Conservation (phyloP, 2,888 invertebrate genomes). For the Lasiommata megera region DNA sequence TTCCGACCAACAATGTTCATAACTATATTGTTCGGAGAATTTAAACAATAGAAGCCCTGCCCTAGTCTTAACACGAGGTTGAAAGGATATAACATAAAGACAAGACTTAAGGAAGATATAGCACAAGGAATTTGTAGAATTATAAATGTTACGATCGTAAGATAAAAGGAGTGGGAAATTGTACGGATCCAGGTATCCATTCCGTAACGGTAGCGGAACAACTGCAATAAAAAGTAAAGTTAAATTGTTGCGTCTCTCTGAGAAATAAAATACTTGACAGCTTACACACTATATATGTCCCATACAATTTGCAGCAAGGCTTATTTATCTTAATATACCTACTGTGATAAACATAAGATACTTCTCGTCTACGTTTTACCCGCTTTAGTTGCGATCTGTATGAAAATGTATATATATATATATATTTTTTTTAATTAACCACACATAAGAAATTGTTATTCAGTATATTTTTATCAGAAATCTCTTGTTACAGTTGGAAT, state of each 20-base stretch:
- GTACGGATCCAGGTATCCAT: background rate
- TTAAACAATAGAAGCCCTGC: background rate
- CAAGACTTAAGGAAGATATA: background rate
- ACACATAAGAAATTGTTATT: no score
- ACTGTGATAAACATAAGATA: background rate
- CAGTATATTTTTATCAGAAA: no score
- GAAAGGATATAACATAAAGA: background rate
- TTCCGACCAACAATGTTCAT: background rate
- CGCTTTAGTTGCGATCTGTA: no score
- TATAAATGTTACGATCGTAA: background rate
- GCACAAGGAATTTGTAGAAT: background rate
- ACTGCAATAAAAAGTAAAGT: slow-evolving; percentile 4
- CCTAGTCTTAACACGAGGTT: background rate
- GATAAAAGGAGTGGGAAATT: background rate
- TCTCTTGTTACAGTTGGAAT: background rate
- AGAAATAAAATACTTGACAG: background rate
- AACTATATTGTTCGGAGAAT: background rate
- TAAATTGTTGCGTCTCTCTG: background rate
- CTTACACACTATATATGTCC: background rate
- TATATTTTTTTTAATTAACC: no score
- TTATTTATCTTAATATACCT: no score
- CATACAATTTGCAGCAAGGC: background rate
- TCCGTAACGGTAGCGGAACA: background rate
- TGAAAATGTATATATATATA: no score
- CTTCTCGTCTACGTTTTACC: background rate